A percentile compares a stretch with the other conserved stretches of the same genome.
These are phyloP conservation scores for Chironomus riparius DNA, from an alignment of 2,888 invertebrate species.

Conservation along the genomic window DNA sequence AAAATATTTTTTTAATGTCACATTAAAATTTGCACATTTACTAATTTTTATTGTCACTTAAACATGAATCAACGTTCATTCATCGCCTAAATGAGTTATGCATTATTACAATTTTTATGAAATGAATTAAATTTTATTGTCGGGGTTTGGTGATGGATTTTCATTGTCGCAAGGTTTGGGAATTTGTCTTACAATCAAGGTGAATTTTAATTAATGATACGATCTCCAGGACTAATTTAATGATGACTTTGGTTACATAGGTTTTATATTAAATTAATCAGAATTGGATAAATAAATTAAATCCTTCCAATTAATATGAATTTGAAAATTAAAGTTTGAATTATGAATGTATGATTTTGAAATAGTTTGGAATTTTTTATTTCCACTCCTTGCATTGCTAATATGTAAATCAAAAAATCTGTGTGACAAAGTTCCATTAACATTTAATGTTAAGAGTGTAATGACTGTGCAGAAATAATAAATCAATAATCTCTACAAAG, in stretches of 20 bases:
- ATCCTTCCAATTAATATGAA: no score
- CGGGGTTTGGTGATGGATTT: background rate
- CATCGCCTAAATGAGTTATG: background rate
- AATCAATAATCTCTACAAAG: background rate
- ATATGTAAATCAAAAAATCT: background rate
- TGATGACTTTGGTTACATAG: no score
- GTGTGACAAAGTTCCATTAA: constrained; percentile 4
- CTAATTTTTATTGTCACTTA: background rate
- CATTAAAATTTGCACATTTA: background rate
- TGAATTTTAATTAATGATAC: no score
- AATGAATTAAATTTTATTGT: background rate
- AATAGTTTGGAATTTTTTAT: no score
- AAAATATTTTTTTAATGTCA: background rate
- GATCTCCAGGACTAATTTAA: no score
- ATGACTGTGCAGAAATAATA: background rate
- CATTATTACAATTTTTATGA: background rate
- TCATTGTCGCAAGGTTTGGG: background rate
- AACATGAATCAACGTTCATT: background rate
- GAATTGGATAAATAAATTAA: no score
- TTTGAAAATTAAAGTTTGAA: no score
- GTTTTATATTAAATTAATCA: no score
- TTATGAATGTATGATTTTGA: no score
- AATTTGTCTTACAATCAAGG: background rate
- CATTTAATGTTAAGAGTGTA: background rate
- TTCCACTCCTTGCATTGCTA: no score